These are phyloP conservation scores for Eupithecia dodoneata DNA, from an alignment of 2,888 invertebrate species.

Conservation along the genomic window DNA sequence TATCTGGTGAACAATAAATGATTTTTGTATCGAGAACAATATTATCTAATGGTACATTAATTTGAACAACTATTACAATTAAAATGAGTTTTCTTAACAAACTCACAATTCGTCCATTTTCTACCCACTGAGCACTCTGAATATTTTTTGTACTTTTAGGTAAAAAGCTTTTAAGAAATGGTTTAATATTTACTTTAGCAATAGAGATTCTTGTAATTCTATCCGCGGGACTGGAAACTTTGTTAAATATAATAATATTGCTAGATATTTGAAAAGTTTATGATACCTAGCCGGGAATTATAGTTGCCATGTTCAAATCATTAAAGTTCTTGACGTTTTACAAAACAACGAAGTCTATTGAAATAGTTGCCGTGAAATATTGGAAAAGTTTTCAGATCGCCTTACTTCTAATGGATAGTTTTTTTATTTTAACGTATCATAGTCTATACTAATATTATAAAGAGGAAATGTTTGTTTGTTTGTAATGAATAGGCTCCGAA, in stretches of 20 bases:
- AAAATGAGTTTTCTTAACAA: too few species aligned
- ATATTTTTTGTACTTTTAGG: not conserved
- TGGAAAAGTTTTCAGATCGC: not conserved
- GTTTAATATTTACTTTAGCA: not conserved
- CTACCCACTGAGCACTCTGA: not conserved
- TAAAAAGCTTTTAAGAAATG: not conserved
- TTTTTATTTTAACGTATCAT: too few species aligned
- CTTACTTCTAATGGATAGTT: not conserved
- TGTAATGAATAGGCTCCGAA: too few species aligned
- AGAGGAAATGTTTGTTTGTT: too few species aligned
- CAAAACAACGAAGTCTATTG: not conserved
- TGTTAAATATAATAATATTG: not conserved
- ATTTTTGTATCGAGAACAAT: too few species aligned
- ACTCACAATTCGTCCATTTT: not conserved
- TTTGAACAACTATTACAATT: too few species aligned
- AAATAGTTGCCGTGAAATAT: not conserved
- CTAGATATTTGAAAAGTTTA: not conserved
- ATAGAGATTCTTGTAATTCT: not conserved
- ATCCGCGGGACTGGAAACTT: not conserved
- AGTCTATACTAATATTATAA: too few species aligned
- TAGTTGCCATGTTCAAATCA: slow-evolving; percentile 1
- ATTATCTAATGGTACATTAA: too few species aligned
- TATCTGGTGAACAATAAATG: too few species aligned
- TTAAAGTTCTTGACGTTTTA: not conserved
- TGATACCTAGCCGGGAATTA: not conserved